Evolutionary conservation across 1,140 invertebrate genomes (phyloP), one percentile per base, ranked within the genome.

Genomic region (Harlomillsia oculata): DNA sequence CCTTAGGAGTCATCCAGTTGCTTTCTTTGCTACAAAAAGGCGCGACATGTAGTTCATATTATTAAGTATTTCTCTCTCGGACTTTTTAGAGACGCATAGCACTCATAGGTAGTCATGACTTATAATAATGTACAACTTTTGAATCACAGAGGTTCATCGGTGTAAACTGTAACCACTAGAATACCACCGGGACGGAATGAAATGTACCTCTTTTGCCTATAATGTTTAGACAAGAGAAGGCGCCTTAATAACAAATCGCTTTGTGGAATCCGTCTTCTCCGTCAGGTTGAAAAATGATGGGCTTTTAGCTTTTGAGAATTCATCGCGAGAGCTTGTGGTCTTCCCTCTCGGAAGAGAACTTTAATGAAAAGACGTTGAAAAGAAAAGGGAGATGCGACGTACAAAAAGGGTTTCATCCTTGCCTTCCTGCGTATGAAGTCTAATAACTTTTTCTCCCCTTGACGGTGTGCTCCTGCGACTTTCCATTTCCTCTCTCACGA

Each of bases 311-410:
- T 57, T 57, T 56, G 46, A 44, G 36, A 57, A 50, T 57, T 57
- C 44, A 51, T 57, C 53, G 44, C 37, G 32, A 37, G 34, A 36
- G 23, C 8, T 20, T 18, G 8, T 25, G 32, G 25, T 51, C 49
- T 32, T 29, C n/a, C n/a, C 45, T 48, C 28, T 34, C 45, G 49
- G 48, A 51, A 56, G 52, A 60, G 26, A 56, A 60, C 37, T 56
- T 60, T 60, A 60, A 60, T 60, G 59, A 60, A 60, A 60, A 60
- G 59, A 56, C 56, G 53, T 56, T 60, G 59, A 60, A 60, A 60
- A 23, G 20, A 44, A 48, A 29, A 49, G 43, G 16, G 26, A 34
- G 40, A 46, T 25, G 45, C 36, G 36, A 43, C 39, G 40, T 41
- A 60, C 49, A 43, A n/a, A 56, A 48, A 46, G 53, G 28, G 53